Percentiles rank a stretch among this genome's conserved stretches.
These are phyloP conservation scores for Scaeva pyrastri DNA, from an alignment of 2,888 invertebrate species.

Conservation along the genomic window DNA sequence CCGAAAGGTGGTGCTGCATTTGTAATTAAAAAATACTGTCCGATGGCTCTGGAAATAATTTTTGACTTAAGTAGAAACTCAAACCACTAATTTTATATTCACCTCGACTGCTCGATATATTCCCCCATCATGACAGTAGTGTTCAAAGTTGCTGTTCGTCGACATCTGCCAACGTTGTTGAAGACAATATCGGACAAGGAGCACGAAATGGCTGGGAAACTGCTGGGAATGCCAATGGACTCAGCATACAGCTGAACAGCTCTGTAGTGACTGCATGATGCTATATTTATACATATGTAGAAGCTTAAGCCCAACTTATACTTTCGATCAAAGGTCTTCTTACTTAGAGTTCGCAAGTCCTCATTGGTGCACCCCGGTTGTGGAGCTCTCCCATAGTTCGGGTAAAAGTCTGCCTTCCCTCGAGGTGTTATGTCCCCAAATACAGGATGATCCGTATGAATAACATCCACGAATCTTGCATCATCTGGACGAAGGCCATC, in stretches of 20 bases:
- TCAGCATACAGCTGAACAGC: conserved; percentile 82
- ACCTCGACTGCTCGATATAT: conserved; percentile 79
- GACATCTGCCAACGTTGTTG: conserved; percentile 60
- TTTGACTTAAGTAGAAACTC: conserved; percentile 12
- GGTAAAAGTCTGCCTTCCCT: conserved; percentile 82
- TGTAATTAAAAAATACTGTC: conserved; percentile 81
- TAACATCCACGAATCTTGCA: conserved; percentile 82
- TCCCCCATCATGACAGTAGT: conserved; percentile 82
- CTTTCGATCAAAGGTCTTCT: conserved; percentile 64
- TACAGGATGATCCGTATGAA: conserved; percentile 82
- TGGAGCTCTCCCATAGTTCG: conserved; percentile 80
- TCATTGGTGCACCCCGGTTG: conserved; percentile 82
- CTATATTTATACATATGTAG: too few relatives aligned
- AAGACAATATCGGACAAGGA: conserved; percentile 77
- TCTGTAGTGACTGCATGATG: conserved; percentile 82
- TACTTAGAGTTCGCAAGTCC: conserved; percentile 80
- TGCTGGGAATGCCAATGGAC: conserved; percentile 80
- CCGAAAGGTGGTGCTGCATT: conserved; percentile 81
- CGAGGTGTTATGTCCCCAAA: conserved; percentile 82
- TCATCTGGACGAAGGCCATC: conserved; percentile 80
- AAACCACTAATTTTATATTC: conserved; percentile 17
- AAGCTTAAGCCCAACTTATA: neutral
- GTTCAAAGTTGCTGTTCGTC: conserved; percentile 35
- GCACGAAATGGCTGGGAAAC: conserved; percentile 81
- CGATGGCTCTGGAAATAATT: conserved; percentile 78